Percentiles rank a stretch among this genome's conserved stretches.
Conservation (phyloP, 1,140 invertebrate genomes). For the Argopecten irradians region DNA sequence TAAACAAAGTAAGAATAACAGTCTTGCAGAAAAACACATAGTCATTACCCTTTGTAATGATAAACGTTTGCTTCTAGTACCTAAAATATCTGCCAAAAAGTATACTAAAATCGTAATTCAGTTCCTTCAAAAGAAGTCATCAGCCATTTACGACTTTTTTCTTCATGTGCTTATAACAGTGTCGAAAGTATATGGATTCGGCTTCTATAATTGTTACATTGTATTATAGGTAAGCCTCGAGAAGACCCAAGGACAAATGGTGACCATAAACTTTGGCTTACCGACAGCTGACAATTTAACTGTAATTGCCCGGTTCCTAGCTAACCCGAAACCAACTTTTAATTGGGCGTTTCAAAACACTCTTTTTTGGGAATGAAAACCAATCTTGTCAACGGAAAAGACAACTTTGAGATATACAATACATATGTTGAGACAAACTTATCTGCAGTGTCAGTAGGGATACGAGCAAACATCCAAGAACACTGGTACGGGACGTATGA, state of each 20-base stretch:
- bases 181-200: no score
- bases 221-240: not conserved
- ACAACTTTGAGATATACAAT: not conserved
- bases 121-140: no score
- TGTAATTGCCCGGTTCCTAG: not conserved
- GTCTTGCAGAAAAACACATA: no score
- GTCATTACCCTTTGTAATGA: no score
- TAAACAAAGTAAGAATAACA: no score
- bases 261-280: not conserved
- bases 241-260: not conserved
- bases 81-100: no score
- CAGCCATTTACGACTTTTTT: no score
- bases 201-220: no score
- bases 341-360: not conserved
- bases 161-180: no score
- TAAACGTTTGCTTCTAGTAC: no score
- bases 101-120: no score
- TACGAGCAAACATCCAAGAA: not conserved
- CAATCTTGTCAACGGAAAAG: not conserved
- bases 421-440: not conserved
- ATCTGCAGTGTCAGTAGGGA: not conserved
- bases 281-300: not conserved
- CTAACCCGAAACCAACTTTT: not conserved
- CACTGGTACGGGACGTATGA: not conserved
- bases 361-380: not conserved